These are phyloP conservation scores for Buphagus erythrorhynchus DNA, from an alignment of 2,797 vertebrate genomes.

Conservation along the genomic window DNA sequence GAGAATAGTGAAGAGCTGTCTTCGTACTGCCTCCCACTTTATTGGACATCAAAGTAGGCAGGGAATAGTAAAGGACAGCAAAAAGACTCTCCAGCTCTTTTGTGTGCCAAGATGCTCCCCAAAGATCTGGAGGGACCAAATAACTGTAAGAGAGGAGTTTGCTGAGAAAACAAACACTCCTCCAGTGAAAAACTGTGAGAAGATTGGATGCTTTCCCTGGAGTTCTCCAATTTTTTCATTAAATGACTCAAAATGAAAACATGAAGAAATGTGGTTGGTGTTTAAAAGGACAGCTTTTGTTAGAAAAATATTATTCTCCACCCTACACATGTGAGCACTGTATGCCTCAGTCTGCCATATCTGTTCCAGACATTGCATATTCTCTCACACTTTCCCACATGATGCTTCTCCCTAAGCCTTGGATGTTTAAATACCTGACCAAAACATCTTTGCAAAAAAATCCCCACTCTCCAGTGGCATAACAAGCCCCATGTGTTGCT, in stretches of 20 bases:
- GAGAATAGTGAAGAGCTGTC: background rate
- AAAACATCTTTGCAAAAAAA: background rate
- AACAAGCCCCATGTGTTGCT: background rate
- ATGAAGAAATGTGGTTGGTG: background rate
- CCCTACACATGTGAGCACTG: background rate
- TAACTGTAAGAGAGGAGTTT: background rate
- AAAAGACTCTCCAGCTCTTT: background rate
- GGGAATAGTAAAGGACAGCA: background rate
- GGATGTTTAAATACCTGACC: background rate
- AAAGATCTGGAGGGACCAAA: background rate
- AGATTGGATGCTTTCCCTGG: background rate
- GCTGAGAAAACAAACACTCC: background rate
- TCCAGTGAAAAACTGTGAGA: background rate
- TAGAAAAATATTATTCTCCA: constrained; percentile 9
- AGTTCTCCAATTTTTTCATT: background rate
- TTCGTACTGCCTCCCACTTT: background rate
- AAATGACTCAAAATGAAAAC: constrained; percentile 35
- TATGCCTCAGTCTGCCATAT: background rate
- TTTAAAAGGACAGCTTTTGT: background rate
- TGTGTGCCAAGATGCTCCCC: background rate
- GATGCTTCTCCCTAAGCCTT: background rate
- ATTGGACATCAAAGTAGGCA: background rate
- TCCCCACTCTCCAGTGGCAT: background rate
- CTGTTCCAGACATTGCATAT: background rate
- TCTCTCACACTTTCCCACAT: background rate